phyloP scores from a whole-genome alignment of 2,113 vertebrate species.

The Narcine bancroftii region DNA sequence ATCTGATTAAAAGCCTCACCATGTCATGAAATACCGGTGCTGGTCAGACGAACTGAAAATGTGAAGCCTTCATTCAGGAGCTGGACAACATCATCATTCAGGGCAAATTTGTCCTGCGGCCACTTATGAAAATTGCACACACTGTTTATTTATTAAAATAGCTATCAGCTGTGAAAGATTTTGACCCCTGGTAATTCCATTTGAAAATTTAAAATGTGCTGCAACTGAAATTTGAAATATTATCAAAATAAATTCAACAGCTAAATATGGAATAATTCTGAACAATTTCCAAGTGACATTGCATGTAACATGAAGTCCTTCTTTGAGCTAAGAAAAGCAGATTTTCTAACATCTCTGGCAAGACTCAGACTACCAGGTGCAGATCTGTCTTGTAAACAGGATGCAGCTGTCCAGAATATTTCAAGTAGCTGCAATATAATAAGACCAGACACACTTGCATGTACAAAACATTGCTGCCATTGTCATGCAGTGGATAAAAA shows the following conservation, averaged over 20 bases:
- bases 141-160: constrained; percentile 26
- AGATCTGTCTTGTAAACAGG: constrained; percentile 58
- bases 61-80: background rate
- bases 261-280: background rate
- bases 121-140: constrained; percentile 18
- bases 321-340: constrained; percentile 22
- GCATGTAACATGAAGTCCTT: background rate
- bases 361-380: constrained; percentile 49
- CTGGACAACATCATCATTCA: background rate
- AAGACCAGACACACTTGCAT: constrained; percentile 36
- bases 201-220: constrained; percentile 19
- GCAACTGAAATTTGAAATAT: background rate
- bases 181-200: background rate
- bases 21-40: too few species aligned
- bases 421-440: constrained; percentile 42
- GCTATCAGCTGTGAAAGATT: background rate
- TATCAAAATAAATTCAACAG: background rate
- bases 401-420: constrained; percentile 63
- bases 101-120: constrained; percentile 14
- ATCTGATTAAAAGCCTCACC: background rate
- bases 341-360: constrained; percentile 43
- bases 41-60: constrained; percentile 5
- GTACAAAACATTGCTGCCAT: background rate
- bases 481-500: background rate
- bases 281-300: constrained; percentile 5